Evolutionary conservation across 2,113 vertebrate genomes (phyloP).

Genomic region (Motacilla tschutschensis): DNA sequence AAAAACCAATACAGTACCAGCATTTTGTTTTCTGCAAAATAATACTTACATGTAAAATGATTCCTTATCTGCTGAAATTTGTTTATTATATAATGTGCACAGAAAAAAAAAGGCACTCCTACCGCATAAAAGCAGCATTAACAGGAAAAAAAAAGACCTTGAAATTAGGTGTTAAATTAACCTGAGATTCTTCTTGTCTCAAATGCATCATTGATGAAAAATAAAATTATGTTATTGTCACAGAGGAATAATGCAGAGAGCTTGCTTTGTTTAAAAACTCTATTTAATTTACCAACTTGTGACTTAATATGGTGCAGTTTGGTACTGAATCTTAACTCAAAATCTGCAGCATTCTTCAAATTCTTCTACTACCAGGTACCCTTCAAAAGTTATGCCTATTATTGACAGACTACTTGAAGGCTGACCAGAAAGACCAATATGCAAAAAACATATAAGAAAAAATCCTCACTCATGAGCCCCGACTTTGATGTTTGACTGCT

Average conservation of each 20-base stretch:
- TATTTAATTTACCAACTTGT: neutral
- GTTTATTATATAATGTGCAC: neutral
- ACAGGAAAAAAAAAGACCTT: neutral
- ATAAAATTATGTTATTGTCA: neutral
- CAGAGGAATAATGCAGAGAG: neutral
- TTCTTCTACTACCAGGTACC: neutral
- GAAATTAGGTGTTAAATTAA: neutral
- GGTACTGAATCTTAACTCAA: neutral
- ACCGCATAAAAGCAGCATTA: neutral
- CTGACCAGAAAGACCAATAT: neutral
- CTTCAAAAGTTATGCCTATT: neutral
- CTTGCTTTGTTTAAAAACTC: slow-evolving; percentile 13
- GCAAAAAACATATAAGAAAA: neutral
- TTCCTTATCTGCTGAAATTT: neutral
- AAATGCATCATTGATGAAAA: neutral
- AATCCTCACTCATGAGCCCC: neutral
- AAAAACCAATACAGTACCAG: neutral
- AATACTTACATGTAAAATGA: neutral
- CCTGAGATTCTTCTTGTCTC: neutral
- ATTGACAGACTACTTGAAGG: neutral
- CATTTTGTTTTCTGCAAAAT: neutral
- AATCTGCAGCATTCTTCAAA: neutral
- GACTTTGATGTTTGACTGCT: neutral
- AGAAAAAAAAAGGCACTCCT: neutral
- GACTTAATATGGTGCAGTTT: neutral